A percentile compares a stretch with the other conserved stretches of the same genome.
Conservation (phyloP, 1,140 invertebrate genomes). For the Trissolcus basalis region DNA sequence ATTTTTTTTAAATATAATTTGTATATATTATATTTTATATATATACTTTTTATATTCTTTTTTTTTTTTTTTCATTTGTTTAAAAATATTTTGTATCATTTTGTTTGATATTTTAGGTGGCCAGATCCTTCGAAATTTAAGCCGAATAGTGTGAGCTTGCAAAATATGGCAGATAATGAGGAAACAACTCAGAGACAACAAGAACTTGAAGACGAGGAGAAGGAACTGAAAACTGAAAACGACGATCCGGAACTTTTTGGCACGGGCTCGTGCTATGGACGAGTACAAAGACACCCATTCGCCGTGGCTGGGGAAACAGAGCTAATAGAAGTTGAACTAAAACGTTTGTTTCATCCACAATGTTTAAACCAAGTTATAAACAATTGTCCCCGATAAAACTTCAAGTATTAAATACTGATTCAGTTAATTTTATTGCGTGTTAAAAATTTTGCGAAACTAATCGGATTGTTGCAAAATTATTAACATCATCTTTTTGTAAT, state of each 20-base stretch:
- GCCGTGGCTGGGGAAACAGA: slow-evolving; percentile 91
- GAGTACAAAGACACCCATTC: slow-evolving; percentile 95
- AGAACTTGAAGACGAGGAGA: slow-evolving; percentile 65
- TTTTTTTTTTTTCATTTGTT: slow-evolving; percentile 4
- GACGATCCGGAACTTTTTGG: slow-evolving; percentile 86
- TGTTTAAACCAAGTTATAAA: no score
- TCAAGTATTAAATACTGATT: neutral
- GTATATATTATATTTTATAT: no score
- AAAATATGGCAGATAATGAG: slow-evolving; percentile 54
- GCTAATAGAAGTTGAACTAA: slow-evolving; percentile 89
- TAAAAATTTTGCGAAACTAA: no score
- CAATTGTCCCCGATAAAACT: no score
- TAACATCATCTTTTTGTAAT: no score
- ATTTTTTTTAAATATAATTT: slow-evolving; percentile 2
- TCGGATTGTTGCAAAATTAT: no score
- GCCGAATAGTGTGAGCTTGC: slow-evolving; percentile 58
- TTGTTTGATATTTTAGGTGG: slow-evolving; percentile 60
- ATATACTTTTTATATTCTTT: no score
- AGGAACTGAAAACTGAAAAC: slow-evolving; percentile 81
- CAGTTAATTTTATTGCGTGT: neutral
- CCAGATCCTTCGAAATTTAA: slow-evolving; percentile 64
- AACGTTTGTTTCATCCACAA: no score
- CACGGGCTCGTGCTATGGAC: slow-evolving; percentile 84
- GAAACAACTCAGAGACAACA: slow-evolving; percentile 21
- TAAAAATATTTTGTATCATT: slow-evolving; percentile 1